Evolutionary conservation across 2,888 invertebrate genomes (phyloP).

Genomic region (Ischnus inquisitorius): DNA sequence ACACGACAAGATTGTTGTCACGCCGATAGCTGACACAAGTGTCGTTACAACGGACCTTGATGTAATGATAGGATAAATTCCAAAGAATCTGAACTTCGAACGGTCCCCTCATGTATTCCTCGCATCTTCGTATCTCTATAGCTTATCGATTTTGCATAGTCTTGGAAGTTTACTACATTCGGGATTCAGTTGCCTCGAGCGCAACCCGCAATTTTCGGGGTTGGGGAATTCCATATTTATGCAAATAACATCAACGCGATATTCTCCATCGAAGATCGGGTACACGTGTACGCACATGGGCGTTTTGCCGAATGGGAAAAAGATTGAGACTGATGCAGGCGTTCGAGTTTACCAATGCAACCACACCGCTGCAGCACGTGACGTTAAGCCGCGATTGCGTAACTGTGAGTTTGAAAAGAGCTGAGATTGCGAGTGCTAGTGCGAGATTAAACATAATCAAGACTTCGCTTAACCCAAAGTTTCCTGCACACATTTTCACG

Average conservation of each 20-base stretch:
- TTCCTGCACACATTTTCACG: not conserved
- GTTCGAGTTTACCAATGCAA: conserved; percentile 1
- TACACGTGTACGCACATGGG: conserved; percentile 28
- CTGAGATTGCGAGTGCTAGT: not conserved
- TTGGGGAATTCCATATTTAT: conserved; percentile 62
- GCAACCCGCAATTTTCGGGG: conserved; percentile 34
- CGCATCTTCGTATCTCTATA: conserved; percentile 26
- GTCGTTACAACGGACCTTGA: not conserved
- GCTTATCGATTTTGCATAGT: conserved; percentile 63
- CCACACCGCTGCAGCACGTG: not conserved
- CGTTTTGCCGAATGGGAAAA: conserved; percentile 22
- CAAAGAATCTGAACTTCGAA: not conserved
- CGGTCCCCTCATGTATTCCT: not conserved
- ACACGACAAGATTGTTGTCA: not conserved
- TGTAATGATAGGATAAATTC: not conserved
- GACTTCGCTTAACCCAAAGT: conserved; percentile 20
- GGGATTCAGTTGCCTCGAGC: conserved; percentile 39
- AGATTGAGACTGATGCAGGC: conserved; percentile 25
- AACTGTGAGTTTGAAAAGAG: conserved; percentile 21
- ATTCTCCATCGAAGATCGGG: conserved; percentile 15
- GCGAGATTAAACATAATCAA: conserved; percentile 15
- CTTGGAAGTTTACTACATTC: conserved; percentile 44
- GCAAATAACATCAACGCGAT: conserved; percentile 64
- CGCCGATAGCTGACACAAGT: not conserved
- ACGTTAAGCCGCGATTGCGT: not conserved